phyloP scores from a whole-genome alignment of 2,888 invertebrate genomes.

The Hirtodrosophila histrioides region DNA sequence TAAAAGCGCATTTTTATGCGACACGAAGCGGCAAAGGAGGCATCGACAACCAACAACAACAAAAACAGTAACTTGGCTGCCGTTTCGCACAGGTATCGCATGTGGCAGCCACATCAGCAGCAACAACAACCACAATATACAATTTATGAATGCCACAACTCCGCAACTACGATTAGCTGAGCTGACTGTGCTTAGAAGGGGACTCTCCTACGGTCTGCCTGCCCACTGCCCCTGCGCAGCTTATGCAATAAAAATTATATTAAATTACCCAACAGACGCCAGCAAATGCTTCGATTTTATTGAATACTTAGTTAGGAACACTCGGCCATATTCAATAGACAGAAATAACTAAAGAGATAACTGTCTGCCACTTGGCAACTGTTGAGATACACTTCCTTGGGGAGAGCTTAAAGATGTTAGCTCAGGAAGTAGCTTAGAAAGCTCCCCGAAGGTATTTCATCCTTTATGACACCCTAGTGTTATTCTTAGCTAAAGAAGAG shows the following conservation, averaged over 20 bases:
- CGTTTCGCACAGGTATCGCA: constrained; percentile 77
- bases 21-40: constrained; percentile 56
- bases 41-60: constrained; percentile 29
- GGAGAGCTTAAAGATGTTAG: not conserved
- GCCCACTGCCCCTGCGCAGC: constrained; percentile 20
- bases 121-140: constrained; percentile 26
- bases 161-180: constrained; percentile 63
- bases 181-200: constrained; percentile 22
- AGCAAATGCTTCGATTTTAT: constrained; percentile 64
- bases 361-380: constrained; percentile 13
- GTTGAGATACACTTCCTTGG: constrained; percentile 12
- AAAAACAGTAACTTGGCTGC: constrained; percentile 32
- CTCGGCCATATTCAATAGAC: constrained; percentile 24
- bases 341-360: constrained; percentile 29
- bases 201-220: constrained; percentile 10
- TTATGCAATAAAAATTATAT: constrained; percentile 80
- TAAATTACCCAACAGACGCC: constrained; percentile 75
- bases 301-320: constrained; percentile 61
- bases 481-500: no score
- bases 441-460: no score
- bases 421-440: no score
- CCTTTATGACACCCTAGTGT: no score
- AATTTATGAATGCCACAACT: constrained; percentile 78
- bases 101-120: constrained; percentile 65
- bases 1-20: constrained; percentile 78